A percentile compares a stretch with the other conserved stretches of the same genome.
Conservation (phyloP, 2,113 vertebrate genomes). For the Eretmodus cyanostictus region DNA sequence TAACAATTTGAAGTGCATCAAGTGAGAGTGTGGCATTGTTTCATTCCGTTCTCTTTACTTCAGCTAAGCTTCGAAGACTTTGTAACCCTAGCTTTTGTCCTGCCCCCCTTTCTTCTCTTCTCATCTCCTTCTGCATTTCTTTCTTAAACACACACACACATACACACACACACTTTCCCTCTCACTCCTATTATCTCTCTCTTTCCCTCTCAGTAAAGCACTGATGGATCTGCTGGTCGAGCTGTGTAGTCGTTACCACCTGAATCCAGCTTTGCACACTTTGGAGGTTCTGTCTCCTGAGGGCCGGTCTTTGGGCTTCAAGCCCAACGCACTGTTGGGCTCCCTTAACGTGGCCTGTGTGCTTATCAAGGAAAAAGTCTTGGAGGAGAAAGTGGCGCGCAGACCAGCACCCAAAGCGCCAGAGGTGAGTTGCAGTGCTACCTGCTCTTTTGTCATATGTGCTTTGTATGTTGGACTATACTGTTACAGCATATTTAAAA, state of each 20-base stretch:
- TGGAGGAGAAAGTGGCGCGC: constrained; percentile 78
- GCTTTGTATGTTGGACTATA: background rate
- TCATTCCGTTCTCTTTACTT: constrained; percentile 18
- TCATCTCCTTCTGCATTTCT: background rate
- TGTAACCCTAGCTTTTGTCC: constrained; percentile 30
- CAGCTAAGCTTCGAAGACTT: background rate
- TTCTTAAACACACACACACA: background rate
- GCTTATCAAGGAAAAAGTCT: constrained; percentile 84
- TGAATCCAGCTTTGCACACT: constrained; percentile 87
- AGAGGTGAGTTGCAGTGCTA: constrained; percentile 75
- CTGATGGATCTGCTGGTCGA: constrained; percentile 97
- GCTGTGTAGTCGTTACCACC: constrained; percentile 83
- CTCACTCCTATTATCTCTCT: constrained; percentile 7
- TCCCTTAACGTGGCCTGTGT: constrained; percentile 79
- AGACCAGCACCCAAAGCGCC: constrained; percentile 79
- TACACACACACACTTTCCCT: background rate
- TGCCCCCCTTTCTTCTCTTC: background rate
- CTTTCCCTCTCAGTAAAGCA: constrained; percentile 77
- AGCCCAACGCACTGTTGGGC: constrained; percentile 88
- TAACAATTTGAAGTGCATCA: background rate
- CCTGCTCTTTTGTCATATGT: background rate
- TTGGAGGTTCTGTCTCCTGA: constrained; percentile 80
- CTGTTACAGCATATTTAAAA: background rate
- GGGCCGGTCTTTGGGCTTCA: constrained; percentile 80
- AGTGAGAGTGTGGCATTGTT: background rate